Evolutionary conservation across 2,888 invertebrate species (phyloP), one percentile per base, ranked within the genome.

Genomic region (Drosophila kuntzei): DNA sequence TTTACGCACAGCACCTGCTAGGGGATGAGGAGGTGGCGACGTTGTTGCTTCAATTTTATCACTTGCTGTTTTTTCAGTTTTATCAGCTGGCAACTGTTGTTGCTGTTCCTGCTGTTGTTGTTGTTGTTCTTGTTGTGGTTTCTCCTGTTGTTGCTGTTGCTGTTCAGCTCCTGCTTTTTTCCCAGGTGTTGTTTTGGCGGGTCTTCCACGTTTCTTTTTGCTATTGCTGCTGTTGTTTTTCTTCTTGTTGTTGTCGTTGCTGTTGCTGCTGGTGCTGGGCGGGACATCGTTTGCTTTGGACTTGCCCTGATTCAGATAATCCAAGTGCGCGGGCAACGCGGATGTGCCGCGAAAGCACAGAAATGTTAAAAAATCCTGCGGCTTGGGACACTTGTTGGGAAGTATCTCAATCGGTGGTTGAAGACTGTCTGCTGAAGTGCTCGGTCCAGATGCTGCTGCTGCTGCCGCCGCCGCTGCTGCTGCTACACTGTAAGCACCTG

Each of bases 321-420:
- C 95, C 76, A 96, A 92, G 78, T 94, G 95, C 1, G 95, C 94
- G 22, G 96, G 96, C 68, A 96, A 91, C 49, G 95, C 94, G 8
- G 95, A 93, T 20, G 96, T 96, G 36, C 97, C 96, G 91, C 97
- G 94, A 87, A 96, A 95, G 91, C 97, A 97, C 14, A 97, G 93
- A 92, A 96, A 97, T 51, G 96, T 97, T 44, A 97, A 91, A 90
- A 97, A 97, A 91, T 97, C 97, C 93, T 97, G 96, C 2, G 97
- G 96, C 89, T 96, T 96, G 22, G 97, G 96, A 81, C 96, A 93
- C 89, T 95, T 95, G 62, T 92, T 90, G 36, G 95, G 94, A 80
- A 95, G 93, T 71, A 95, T 92, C 82, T 95, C 95, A 37, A 94
- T 94, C n/a, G 94, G 94, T 53, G 94, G 92, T 41, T 94, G 92